Conservation (phyloP, 2,797 vertebrate species). For the Toxotes lorentzi region DNA sequence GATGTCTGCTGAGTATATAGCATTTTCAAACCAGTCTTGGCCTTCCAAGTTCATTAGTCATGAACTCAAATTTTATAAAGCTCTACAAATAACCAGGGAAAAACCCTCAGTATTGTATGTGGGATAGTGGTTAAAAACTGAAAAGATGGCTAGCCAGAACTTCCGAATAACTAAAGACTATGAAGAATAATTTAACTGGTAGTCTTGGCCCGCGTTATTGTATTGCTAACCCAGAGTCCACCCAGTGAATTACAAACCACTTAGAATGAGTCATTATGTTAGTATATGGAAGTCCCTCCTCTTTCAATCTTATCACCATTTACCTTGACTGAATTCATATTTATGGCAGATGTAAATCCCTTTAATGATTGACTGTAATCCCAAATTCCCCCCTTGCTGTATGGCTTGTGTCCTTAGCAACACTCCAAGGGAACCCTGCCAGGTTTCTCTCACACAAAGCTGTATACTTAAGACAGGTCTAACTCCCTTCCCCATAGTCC, state of each 20-base stretch:
- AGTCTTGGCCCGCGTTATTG: constrained; percentile 57
- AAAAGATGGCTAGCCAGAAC: constrained; percentile 50
- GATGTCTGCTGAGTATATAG: constrained; percentile 85
- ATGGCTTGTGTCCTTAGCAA: constrained; percentile 70
- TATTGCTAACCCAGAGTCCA: constrained; percentile 60
- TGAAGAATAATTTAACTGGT: constrained; percentile 54
- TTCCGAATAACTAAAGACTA: constrained; percentile 54
- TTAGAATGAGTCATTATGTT: constrained; percentile 59
- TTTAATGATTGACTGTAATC: constrained; percentile 62
- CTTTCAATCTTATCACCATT: constrained; percentile 50
- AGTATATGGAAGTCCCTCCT: constrained; percentile 42
- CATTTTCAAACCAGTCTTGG: constrained; percentile 79
- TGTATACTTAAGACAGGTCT: constrained; percentile 81
- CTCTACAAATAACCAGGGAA: constrained; percentile 63
- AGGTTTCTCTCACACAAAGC: constrained; percentile 70
- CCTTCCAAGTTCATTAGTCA: constrained; percentile 77
- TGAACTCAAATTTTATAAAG: constrained; percentile 60
- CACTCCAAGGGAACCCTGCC: constrained; percentile 53
- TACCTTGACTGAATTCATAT: constrained; percentile 57
- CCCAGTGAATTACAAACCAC: constrained; percentile 64
- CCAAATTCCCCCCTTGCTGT: constrained; percentile 50
- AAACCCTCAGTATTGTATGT: constrained; percentile 56
- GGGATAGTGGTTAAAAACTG: constrained; percentile 54
- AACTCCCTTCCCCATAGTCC: constrained; percentile 74
- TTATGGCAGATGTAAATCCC: constrained; percentile 64